Evolutionary conservation across 2,888 invertebrate species (phyloP).

Genomic region (Harpalus rufipes): DNA sequence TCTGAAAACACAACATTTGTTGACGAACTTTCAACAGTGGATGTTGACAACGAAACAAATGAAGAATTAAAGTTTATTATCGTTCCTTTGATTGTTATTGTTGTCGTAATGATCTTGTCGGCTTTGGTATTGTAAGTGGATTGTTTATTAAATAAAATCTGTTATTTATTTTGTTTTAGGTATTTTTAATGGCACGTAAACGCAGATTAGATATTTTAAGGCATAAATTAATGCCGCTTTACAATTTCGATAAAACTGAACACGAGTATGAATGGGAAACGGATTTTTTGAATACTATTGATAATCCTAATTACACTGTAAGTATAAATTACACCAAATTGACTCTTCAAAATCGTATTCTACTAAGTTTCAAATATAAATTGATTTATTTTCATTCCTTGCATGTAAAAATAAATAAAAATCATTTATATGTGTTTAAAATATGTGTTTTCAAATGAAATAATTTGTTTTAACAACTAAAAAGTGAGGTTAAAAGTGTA

Average conservation of each 20-base stretch:
- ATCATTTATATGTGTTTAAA: no score
- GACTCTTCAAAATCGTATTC: no score
- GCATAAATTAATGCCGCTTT: conserved; percentile 83
- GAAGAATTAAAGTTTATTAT: conserved; percentile 73
- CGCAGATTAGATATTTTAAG: conserved; percentile 80
- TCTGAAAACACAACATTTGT: conserved; percentile 41
- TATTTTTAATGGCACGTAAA: conserved; percentile 79
- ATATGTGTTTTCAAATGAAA: no score
- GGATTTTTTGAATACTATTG: conserved; percentile 78
- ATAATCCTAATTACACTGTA: conserved; percentile 73
- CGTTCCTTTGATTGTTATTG: conserved; percentile 75
- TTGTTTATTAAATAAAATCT: neutral
- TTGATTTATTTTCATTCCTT: no score
- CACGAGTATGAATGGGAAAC: conserved; percentile 85
- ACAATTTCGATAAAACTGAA: conserved; percentile 85
- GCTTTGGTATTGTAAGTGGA: conserved; percentile 73
- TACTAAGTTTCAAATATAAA: no score
- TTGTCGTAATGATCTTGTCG: conserved; percentile 75
- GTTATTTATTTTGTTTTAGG: conserved; percentile 74
- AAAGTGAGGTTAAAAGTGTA: no score
- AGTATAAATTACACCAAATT: no score
- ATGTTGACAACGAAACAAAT: conserved; percentile 6
- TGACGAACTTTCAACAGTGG: conserved; percentile 50
- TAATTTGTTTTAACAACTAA: no score
- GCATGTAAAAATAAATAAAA: no score